These are phyloP conservation scores for Brachypterus glaber DNA, from an alignment of 2,888 invertebrate genomes.

Conservation along the genomic window DNA sequence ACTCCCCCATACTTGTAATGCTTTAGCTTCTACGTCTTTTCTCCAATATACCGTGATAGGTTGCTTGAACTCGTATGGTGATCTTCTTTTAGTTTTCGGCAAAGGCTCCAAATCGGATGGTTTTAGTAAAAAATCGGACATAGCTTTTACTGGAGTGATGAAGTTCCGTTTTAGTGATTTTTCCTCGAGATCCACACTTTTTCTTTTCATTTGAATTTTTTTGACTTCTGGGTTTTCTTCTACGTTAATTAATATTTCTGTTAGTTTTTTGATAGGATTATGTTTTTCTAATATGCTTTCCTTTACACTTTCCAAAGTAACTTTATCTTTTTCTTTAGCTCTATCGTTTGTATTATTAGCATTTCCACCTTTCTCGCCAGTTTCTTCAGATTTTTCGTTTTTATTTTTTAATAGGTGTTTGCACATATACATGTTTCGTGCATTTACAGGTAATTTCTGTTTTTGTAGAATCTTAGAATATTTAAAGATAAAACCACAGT, in stretches of 20 bases:
- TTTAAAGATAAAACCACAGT: no score
- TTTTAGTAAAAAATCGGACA: constrained; percentile 85
- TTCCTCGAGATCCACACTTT: constrained; percentile 56
- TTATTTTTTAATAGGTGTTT: no score
- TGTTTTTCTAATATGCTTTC: constrained; percentile 32
- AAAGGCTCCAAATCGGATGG: constrained; percentile 76
- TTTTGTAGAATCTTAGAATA: no score
- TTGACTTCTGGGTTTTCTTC: constrained; percentile 24
- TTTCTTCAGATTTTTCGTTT: no score
- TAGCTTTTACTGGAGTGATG: constrained; percentile 84
- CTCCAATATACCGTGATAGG: constrained; percentile 91
- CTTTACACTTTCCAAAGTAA: constrained; percentile 31
- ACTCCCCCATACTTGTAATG: constrained; percentile 76
- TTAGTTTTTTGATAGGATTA: constrained; percentile 29
- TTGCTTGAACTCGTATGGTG: constrained; percentile 87
- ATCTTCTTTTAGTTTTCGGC: constrained; percentile 81
- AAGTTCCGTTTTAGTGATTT: constrained; percentile 82
- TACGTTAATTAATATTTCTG: constrained; percentile 19
- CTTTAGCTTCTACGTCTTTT: constrained; percentile 86
- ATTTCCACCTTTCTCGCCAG: no score
- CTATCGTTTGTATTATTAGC: no score
- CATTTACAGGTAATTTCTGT: no score
- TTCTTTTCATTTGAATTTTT: constrained; percentile 45
- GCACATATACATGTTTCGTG: no score
- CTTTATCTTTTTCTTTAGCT: no score